Percentiles rank a stretch among this genome's conserved stretches.
Conservation (phyloP, 2,113 vertebrate genomes). For the Eulacestoma nigropectus region DNA sequence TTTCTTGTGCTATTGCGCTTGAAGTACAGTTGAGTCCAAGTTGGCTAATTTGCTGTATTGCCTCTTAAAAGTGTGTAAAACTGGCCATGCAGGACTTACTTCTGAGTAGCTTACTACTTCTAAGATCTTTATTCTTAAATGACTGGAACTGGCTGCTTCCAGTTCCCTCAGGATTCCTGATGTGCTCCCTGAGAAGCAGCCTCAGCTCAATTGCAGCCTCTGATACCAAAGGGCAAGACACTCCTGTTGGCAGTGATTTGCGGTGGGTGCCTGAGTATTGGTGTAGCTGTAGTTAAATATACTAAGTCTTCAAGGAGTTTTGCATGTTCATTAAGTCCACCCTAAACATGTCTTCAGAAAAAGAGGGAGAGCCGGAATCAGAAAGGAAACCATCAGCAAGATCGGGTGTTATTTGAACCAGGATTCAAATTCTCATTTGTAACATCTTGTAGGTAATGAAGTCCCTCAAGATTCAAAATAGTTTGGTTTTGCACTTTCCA, state of each 20-base stretch:
- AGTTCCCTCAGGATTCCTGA: background rate
- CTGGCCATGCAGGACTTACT: background rate
- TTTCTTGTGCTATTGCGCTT: background rate
- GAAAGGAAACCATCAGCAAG: background rate
- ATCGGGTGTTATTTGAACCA: background rate
- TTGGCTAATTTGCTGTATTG: background rate
- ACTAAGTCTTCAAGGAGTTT: background rate
- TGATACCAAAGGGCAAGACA: background rate
- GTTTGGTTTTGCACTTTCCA: background rate
- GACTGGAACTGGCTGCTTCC: background rate
- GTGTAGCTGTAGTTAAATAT: background rate
- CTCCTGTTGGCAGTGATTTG: rapidly evolving
- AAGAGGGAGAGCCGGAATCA: background rate
- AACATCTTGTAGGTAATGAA: background rate
- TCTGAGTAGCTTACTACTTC: background rate
- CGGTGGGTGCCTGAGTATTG: background rate
- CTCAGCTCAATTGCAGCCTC: background rate
- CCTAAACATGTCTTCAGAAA: background rate
- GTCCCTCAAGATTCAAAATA: background rate
- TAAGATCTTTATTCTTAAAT: background rate
- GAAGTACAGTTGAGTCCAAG: background rate
- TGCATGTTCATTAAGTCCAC: background rate
- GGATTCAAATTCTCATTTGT: background rate
- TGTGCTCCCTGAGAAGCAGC: background rate
- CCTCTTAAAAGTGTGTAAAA: background rate